Percentiles rank a stretch among this genome's conserved stretches.
Evolutionary conservation across 2,888 invertebrate genomes (phyloP).

Genomic region (Aphidoletes aphidimyza): DNA sequence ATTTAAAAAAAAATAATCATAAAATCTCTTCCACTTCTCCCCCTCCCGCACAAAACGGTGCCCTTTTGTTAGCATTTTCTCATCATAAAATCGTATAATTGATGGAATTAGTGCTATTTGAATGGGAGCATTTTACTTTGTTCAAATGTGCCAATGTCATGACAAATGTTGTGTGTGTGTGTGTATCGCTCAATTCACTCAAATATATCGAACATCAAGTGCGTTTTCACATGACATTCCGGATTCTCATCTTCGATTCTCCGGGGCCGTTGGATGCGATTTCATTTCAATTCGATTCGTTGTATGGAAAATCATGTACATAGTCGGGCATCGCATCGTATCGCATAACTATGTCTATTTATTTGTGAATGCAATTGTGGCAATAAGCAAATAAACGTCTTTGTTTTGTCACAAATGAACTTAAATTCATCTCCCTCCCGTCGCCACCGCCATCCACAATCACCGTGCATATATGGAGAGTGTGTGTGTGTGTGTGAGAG

Average conservation of each 20-base stretch:
- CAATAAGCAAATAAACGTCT: conserved; percentile 37
- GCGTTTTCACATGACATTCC: conserved; percentile 12
- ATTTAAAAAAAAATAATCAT: conserved; percentile 23
- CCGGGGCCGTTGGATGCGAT: too few relatives aligned
- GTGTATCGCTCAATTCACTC: neutral
- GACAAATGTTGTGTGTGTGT: neutral
- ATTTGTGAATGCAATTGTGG: conserved; percentile 6
- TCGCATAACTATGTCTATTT: conserved; percentile 1
- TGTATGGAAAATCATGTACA: neutral
- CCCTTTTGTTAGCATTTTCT: neutral
- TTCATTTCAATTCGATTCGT: neutral
- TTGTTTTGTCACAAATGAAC: conserved; percentile 51
- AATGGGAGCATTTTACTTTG: conserved; percentile 4
- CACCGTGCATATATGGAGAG: too few relatives aligned
- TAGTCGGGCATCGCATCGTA: neutral
- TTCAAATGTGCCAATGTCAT: conserved; percentile 8
- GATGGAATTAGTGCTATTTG: conserved; percentile 17
- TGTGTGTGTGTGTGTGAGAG: too few relatives aligned
- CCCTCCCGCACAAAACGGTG: neutral
- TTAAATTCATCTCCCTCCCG: too few relatives aligned
- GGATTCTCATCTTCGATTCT: too few relatives aligned
- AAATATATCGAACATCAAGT: neutral
- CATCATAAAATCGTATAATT: neutral
- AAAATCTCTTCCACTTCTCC: neutral
- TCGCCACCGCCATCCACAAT: too few relatives aligned